A percentile compares a stretch with the other conserved stretches of the same genome.
These are phyloP conservation scores for Drosophila subquinaria DNA, from an alignment of 2,888 invertebrate genomes.

Conservation along the genomic window DNA sequence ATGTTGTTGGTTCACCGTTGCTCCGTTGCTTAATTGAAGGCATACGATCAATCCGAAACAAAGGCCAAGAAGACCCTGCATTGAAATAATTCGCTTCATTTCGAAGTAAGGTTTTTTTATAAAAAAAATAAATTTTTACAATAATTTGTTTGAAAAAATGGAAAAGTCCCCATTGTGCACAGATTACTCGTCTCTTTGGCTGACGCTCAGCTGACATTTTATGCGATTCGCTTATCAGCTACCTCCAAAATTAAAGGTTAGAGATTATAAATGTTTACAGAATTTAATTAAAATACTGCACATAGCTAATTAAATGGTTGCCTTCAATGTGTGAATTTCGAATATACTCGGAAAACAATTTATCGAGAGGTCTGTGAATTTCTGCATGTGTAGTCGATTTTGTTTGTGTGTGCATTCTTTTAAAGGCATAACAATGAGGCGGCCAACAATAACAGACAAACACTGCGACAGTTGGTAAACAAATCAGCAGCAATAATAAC, in stretches of 20 bases:
- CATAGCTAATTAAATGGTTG: constrained; percentile 32
- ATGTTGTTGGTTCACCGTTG: background rate
- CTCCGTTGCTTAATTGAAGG: background rate
- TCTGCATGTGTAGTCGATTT: constrained; percentile 45
- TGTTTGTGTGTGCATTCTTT: constrained; percentile 30
- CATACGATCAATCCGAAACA: constrained; percentile 3
- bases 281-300: constrained; percentile 23
- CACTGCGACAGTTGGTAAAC: constrained; percentile 54
- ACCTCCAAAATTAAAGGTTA: background rate
- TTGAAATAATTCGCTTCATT: background rate
- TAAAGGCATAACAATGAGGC: constrained; percentile 62
- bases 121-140: no score
- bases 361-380: constrained; percentile 51
- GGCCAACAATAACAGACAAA: constrained; percentile 60
- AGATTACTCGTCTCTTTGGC: background rate
- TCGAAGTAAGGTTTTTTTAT: no score
- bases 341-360: constrained; percentile 17
- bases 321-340: constrained; percentile 17
- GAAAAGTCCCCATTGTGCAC: background rate
- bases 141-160: background rate
- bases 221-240: constrained; percentile 2
- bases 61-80: constrained; percentile 1
- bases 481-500: constrained; percentile 43
- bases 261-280: background rate
- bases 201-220: constrained; percentile 2